phyloP scores from a whole-genome alignment of 2,888 invertebrate species.

The Athalia circularis region DNA sequence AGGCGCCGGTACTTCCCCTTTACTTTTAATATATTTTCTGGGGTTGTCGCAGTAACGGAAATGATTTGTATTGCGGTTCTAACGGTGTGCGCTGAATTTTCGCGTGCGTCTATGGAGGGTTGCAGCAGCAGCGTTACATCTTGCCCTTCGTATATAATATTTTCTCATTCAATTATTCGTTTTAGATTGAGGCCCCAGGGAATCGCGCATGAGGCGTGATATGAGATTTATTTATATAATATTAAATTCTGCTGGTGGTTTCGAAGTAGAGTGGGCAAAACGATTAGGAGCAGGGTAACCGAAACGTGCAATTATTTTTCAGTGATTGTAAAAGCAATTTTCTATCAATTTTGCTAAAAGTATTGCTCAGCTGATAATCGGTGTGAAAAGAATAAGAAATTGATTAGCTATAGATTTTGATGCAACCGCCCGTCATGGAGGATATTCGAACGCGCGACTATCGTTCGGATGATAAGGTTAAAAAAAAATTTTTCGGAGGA shows the following conservation, averaged over 20 bases:
- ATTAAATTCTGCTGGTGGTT: no score
- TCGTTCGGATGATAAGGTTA: no score
- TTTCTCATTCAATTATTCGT: constrained; percentile 38
- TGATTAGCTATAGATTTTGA: no score
- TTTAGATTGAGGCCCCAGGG: constrained; percentile 24
- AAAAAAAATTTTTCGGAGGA: neutral
- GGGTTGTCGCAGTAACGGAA: constrained; percentile 8
- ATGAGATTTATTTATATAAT: constrained; percentile 7
- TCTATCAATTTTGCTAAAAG: no score
- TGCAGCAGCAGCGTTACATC: neutral
- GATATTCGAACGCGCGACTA: no score
- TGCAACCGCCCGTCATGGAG: no score
- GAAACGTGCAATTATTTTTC: no score
- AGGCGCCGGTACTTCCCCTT: constrained; percentile 16
- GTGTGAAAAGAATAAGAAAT: no score
- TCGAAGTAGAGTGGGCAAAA: no score
- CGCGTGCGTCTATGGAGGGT: neutral
- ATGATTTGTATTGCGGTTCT: constrained; percentile 42
- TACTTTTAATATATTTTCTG: constrained; percentile 17
- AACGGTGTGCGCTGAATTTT: neutral
- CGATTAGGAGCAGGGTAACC: no score
- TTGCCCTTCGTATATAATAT: constrained; percentile 20
- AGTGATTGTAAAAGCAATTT: no score
- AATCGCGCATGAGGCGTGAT: constrained; percentile 25
- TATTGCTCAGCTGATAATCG: no score